Evolutionary conservation across 2,113 vertebrate species (phyloP).

Genomic region (Callipepla californica): DNA sequence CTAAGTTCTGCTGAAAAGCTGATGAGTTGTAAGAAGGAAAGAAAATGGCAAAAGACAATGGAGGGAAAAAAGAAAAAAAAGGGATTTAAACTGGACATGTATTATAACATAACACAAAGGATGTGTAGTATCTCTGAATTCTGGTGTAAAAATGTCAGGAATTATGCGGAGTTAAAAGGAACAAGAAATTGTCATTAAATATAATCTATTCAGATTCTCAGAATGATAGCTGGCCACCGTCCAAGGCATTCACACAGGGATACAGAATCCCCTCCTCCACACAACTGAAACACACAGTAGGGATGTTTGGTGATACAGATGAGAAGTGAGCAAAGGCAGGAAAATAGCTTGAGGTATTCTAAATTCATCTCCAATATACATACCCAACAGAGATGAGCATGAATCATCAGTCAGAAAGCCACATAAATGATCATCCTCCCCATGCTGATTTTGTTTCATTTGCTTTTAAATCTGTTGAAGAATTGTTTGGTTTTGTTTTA

Average conservation of each 20-base stretch:
- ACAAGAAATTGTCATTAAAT: constrained; percentile 14
- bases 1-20: background rate
- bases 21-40: background rate
- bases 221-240: background rate
- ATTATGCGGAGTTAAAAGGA: background rate
- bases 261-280: background rate
- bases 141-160: background rate
- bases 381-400: background rate
- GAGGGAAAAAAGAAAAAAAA: background rate
- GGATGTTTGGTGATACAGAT: constrained; percentile 23
- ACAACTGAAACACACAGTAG: constrained; percentile 27
- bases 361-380: constrained; percentile 62
- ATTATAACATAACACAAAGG: background rate
- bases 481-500: background rate
- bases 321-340: constrained; percentile 53
- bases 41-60: background rate
- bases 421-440: background rate
- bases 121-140: background rate
- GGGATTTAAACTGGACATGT: background rate
- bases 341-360: constrained; percentile 33
- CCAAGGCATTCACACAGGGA: background rate
- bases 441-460: background rate
- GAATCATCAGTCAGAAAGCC: constrained; percentile 20
- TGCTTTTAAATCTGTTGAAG: constrained; percentile 5
- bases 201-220: constrained; percentile 22